Base-by-base conservation (phyloP, 2,797 vertebrate genomes). In the Eulemur rubriventer region DNA sequence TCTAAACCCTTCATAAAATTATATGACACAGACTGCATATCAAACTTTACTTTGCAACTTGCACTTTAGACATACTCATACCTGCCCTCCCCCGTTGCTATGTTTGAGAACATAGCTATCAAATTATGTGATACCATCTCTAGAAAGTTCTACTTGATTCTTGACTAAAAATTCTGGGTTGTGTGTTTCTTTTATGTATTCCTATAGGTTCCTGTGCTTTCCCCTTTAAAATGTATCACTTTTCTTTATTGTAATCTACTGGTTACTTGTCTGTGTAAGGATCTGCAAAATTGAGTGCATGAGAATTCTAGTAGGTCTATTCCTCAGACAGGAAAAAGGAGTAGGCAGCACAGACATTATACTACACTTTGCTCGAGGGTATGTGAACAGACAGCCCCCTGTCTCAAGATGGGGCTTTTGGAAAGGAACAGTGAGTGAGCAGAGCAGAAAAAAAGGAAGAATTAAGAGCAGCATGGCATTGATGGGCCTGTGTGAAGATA, bases 31-130 rank as follows among this genome's bases (percentile, higher is more conserved):
- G 59, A 86, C 22, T 41, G 13, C 1, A 18, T 57, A 38, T 67
- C 30, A 61, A 13, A 55, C 24, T 14, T 80, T 22, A 52, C 5
- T 78, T 38, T 8, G 33, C 20, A 70, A 38, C 10, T 13, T 10
- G 75, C 5, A 28, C 26, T 55, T 33, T 79, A 65, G 28, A 43
- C 28, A 48, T 70, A 18, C 13, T 76, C 4, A 17, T 50, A 0
- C 9, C 43, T 0, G 9, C 43, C 43, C 43, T 4, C 2, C 11
- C 16, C 26, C 12, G 12, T 80, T 67, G 14, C 1, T 46, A 1
- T 28, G 12, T n/a, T n/a, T n/a, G n/a, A n/a, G n/a, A n/a, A n/a
- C n/a, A n/a, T n/a, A n/a, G 33, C 2, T 61, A 59, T 59, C 48
- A 91, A 81, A 70, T 81, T 46, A 72, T 20, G 17, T 3, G 24